phyloP scores from a whole-genome alignment of 1,140 invertebrate genomes.

The Drosophila gunungcola region DNA sequence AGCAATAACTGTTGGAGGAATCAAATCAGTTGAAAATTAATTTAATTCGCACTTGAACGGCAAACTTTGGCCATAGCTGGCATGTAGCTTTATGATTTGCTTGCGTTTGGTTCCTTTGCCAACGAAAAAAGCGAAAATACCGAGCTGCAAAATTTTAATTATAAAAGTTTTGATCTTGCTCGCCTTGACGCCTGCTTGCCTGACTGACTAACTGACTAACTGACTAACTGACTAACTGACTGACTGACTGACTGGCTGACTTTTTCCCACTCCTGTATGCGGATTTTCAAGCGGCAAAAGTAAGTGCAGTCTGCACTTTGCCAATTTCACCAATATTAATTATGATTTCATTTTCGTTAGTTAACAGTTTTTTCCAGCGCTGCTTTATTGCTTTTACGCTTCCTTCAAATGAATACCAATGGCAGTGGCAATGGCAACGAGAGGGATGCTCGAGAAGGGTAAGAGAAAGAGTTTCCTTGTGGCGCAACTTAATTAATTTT shows the following conservation, averaged over 20 bases:
- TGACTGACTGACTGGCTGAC: constrained; percentile 4
- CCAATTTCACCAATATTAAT: constrained; percentile 81
- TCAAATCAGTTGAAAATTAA: constrained; percentile 83
- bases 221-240: constrained; percentile 6
- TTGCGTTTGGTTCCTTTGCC: constrained; percentile 31
- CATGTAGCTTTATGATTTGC: constrained; percentile 75
- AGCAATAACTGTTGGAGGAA: constrained; percentile 59
- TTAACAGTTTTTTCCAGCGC: constrained; percentile 41
- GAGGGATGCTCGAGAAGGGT: constrained; percentile 4
- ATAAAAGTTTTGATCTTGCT: constrained; percentile 78
- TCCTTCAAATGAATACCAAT: constrained; percentile 52
- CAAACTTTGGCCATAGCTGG: constrained; percentile 62
- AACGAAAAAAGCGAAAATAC: constrained; percentile 27
- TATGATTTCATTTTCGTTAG: constrained; percentile 72
- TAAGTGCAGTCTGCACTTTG: constrained; percentile 39
- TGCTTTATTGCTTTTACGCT: constrained; percentile 28
- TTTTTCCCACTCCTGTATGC: constrained; percentile 4
- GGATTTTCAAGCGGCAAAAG: constrained; percentile 17
- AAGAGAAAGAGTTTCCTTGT: constrained; percentile 52
- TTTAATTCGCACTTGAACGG: constrained; percentile 74
- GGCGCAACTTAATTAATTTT: constrained; percentile 81
- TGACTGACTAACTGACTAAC: constrained; percentile 6
- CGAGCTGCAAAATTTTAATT: constrained; percentile 77
- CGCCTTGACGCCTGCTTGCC: constrained; percentile 61
- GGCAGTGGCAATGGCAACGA: neutral